Base-by-base conservation (phyloP, 2,888 invertebrate genomes). In the Caenorhabditis imperialis region DNA sequence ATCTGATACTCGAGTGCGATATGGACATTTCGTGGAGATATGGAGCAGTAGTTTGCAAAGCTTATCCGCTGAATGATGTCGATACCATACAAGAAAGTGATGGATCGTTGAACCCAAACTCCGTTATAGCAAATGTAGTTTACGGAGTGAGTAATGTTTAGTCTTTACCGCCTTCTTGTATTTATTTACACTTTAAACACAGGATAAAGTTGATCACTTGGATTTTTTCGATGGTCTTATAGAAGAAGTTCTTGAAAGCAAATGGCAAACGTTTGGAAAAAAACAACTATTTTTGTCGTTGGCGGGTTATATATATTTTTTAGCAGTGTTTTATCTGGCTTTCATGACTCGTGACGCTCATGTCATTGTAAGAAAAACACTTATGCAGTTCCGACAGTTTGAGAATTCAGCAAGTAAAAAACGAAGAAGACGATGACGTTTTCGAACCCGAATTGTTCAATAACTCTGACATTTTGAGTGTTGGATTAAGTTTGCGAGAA, bases 1-100 rank as follows among this genome's bases (percentile, higher is more conserved):
- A 96, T 88, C 96, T 97, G 86, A 96, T 98, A 78, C 91, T 97
- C 86, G 95, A 96, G 89, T 93, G 96, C 74, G 95, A 96, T 88
- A 90, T 97, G 45, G 96, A 97, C 90, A 95, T 96, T 81, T 96
- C 95, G 88, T 98, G 97, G 97, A 95, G 96, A 89, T 93, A 95
- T 79, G 95, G 94, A 88, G 90, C 89, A 77, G 94, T 97, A 8
- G 79, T 82, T 12, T 81, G 80, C 55, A 79, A 82, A 50, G 97
- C 96, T 0, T 98, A 98, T 89, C 97, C 97, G 0, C 90, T 98
- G 51, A 93, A 93, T 0, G 93, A 94, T 89, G 93, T 96, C 35
- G 98, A 98, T 87, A 81, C 80, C 2, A 81, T 78, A 75, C 94
- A 95, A 85, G 92, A 93, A 5, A 92, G 92, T 86, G 94, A 94